Evolutionary conservation across 2,113 vertebrate species (phyloP).

Genomic region (Lamprologus ornatipinnis): DNA sequence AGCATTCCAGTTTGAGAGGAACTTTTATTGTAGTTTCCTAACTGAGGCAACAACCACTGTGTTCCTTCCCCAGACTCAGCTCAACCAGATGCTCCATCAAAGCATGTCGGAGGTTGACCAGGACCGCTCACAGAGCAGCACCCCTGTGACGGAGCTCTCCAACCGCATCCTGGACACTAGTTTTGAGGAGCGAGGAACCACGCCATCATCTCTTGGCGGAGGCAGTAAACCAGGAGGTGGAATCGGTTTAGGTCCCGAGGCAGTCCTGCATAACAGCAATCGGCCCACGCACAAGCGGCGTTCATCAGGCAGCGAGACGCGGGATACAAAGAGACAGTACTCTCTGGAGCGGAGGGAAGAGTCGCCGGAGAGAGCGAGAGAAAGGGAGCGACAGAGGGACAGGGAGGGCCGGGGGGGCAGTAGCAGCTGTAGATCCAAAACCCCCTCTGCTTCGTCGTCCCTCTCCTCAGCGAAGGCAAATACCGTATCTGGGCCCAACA

Average conservation of each 20-base stretch:
- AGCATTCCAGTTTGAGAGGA: neutral
- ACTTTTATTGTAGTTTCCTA: neutral
- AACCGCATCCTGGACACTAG: slow-evolving; percentile 81
- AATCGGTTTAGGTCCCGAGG: slow-evolving; percentile 30
- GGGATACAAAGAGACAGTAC: slow-evolving; percentile 88
- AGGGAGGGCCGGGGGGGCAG: slow-evolving; percentile 42
- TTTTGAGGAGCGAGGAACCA: slow-evolving; percentile 72
- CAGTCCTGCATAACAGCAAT: slow-evolving; percentile 63
- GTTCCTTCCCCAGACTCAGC: neutral
- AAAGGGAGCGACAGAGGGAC: slow-evolving; percentile 63
- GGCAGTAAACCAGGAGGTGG: slow-evolving; percentile 25
- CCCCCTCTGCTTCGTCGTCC: slow-evolving; percentile 26
- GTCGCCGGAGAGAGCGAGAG: slow-evolving; percentile 48
- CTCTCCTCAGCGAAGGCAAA: slow-evolving; percentile 45
- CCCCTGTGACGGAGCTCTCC: slow-evolving; percentile 89
- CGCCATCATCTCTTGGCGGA: neutral
- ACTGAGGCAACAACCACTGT: neutral
- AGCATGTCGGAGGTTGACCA: slow-evolving; percentile 51
- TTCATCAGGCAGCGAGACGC: slow-evolving; percentile 84
- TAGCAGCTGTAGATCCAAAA: slow-evolving; percentile 45
- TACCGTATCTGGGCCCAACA: slow-evolving; percentile 27
- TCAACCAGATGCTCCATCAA: slow-evolving; percentile 25
- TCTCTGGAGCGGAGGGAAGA: slow-evolving; percentile 79
- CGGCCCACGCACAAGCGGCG: slow-evolving; percentile 86
- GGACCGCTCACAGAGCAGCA: slow-evolving; percentile 81